Conservation (phyloP, 1,140 invertebrate species). For the Stenopsyche tienmushanensis region DNA sequence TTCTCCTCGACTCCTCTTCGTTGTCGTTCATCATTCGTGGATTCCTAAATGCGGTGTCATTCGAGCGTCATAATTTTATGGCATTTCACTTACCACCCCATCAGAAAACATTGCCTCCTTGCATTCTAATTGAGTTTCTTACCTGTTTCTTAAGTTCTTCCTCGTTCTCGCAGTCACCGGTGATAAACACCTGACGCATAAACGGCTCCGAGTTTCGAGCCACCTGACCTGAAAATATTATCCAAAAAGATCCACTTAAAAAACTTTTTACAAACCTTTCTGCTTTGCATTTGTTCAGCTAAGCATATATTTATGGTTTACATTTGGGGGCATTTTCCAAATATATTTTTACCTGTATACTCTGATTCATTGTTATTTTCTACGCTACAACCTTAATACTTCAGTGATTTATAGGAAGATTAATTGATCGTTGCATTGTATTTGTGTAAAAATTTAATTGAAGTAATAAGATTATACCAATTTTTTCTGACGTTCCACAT, state of each 20-base stretch:
- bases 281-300: conserved; percentile 15
- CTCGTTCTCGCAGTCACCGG: conserved; percentile 64
- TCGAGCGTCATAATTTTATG: conserved; percentile 13
- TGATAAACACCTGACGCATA: conserved; percentile 93
- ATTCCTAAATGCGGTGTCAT: not conserved
- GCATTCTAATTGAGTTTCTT: conserved; percentile 43
- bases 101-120: too few species aligned
- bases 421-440: too few species aligned
- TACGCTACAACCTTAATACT: too few species aligned
- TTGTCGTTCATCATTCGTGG: not conserved
- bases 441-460: too few species aligned
- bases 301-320: too few species aligned
- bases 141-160: conserved; percentile 63
- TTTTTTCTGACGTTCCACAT: too few species aligned
- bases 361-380: too few species aligned
- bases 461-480: too few species aligned
- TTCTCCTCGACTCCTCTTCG: conserved; percentile 7
- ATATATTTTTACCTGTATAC: too few species aligned
- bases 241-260: conserved; percentile 48
- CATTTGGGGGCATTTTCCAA: too few species aligned
- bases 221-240: conserved; percentile 64
- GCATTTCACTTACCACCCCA: conserved; percentile 27
- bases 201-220: conserved; percentile 92
- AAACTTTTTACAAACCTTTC: conserved; percentile 39
- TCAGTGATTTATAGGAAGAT: too few species aligned